A percentile compares a stretch with the other conserved stretches of the same genome.
phyloP scores from a whole-genome alignment of 2,797 vertebrate species.

The Pipistrellus pipistrellus region DNA sequence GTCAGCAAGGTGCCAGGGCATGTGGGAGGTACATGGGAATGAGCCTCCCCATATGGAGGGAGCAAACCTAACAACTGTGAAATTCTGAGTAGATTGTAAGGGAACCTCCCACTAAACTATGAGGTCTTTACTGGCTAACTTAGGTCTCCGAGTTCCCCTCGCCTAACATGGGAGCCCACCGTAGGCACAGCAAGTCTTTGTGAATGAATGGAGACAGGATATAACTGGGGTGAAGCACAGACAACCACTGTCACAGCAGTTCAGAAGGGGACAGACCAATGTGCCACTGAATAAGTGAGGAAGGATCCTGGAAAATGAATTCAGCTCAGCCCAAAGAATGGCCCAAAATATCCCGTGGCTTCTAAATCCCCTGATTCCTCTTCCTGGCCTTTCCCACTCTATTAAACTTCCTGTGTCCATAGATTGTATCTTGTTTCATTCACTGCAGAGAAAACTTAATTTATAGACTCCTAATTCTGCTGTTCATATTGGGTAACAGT shows the following conservation, averaged over 20 bases:
- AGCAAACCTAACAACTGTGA: neutral
- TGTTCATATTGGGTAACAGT: neutral
- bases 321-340: neutral
- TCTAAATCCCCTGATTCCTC: slow-evolving; percentile 62
- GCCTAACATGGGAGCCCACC: too few species aligned
- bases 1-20: neutral
- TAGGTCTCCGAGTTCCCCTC: neutral
- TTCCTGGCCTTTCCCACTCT: slow-evolving; percentile 76
- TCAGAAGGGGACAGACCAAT: neutral
- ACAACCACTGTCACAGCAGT: too few species aligned
- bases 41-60: neutral
- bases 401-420: neutral
- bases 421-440: neutral
- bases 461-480: neutral
- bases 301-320: neutral
- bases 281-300: neutral
- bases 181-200: neutral
- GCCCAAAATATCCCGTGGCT: neutral
- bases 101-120: neutral
- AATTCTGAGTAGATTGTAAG: neutral
- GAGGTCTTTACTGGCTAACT: neutral
- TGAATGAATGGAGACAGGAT: neutral
- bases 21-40: neutral
- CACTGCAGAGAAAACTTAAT: neutral
- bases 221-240: neutral